Percentiles rank a stretch among this genome's conserved stretches.
phyloP scores from a whole-genome alignment of 1,140 invertebrate genomes.

The Macrobrachium nipponense region DNA sequence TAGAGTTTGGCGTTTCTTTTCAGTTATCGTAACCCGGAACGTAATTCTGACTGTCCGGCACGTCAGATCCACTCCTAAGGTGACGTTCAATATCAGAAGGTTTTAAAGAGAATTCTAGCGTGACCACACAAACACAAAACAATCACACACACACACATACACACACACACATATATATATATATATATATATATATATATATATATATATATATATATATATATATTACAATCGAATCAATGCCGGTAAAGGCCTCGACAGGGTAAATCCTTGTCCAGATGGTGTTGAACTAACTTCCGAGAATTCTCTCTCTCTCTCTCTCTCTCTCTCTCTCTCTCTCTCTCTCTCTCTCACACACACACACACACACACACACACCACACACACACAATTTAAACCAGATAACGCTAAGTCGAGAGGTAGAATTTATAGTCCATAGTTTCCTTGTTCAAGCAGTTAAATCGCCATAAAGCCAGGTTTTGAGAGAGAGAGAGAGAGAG shows the following conservation, averaged over 20 bases:
- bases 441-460: background rate
- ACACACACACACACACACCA: background rate
- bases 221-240: background rate
- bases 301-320: slow-evolving; percentile 11
- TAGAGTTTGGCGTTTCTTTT: background rate
- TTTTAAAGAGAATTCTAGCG: too few relatives aligned
- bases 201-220: slow-evolving; percentile 17
- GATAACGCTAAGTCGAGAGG: background rate
- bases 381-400: slow-evolving; percentile 10
- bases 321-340: slow-evolving; percentile 27
- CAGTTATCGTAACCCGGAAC: background rate
- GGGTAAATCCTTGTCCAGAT: background rate
- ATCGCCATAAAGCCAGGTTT: background rate
- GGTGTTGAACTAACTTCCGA: slow-evolving; percentile 15
- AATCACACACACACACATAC: background rate
- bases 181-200: slow-evolving; percentile 20
- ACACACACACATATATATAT: slow-evolving; percentile 23
- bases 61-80: background rate
- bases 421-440: slow-evolving; percentile 4
- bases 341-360: background rate
- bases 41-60: background rate
- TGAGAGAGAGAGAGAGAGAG: slow-evolving; percentile 26
- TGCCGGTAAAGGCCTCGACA: background rate
- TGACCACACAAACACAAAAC: background rate
- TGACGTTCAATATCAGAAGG: background rate